Base-by-base conservation (phyloP, 1,140 invertebrate genomes). In the Glomeris maerens region DNA sequence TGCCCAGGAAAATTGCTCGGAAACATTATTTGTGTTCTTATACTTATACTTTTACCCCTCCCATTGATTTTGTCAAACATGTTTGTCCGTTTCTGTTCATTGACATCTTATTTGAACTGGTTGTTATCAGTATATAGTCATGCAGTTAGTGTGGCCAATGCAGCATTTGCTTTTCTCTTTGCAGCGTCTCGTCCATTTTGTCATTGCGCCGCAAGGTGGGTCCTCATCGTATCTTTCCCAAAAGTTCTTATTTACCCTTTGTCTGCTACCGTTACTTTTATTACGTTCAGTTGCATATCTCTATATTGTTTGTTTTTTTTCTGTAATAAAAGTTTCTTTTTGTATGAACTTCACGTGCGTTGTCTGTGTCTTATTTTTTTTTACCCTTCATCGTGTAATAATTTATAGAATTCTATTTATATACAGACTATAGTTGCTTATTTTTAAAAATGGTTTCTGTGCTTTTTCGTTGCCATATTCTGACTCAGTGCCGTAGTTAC, bases 201-300 rank as follows among this genome's bases (percentile, higher is more conserved):
- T 49, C 47, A 45, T 49, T 49, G 25, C 29, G 47, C 2, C 7
- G 23, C 26, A 17, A 49, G 47, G 47, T 49, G 4, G 36, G 47
- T 49, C 22, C 17, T 5, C 3, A 27, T 46, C 29, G 10, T 7
- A 7, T 23, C n/a, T 26, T 46, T 46, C 5, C 22, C 10, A 27
- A 38, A 3, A 20, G 26, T 27, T 46, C 4, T 5, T 38, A 10
- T 46, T 46, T 46, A 27, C 20, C 4, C 22, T 5, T 23, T 46
- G 4, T 36, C 20, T 10, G 3, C 29, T 27, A 26, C 41, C 10
- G 10, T 7, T 20, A 44, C 21, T 10, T 44, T 44, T 10, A 44
- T 13, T 44, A 13, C 10, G 13, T 44, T 10, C 41, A 20, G 10
- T 23, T 27, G 5, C 7, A 26, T 14, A 38, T 46, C 29, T 31